Base-by-base conservation (phyloP, 2,888 invertebrate genomes). In the Scaptomyza caliginosa region DNA sequence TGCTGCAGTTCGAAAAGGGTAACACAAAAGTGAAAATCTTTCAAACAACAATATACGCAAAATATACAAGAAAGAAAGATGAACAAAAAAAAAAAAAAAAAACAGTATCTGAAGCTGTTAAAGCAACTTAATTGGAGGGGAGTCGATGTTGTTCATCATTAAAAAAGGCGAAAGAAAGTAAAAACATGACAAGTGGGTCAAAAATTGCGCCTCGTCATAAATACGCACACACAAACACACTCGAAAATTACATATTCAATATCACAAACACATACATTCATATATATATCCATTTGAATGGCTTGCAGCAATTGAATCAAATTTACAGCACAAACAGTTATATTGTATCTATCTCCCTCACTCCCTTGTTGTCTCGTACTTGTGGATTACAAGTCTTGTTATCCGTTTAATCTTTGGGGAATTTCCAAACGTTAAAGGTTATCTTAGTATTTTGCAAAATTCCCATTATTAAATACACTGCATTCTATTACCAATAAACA, bases 161-260 rank as follows among this genome's bases (percentile, higher is more conserved):
- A 32, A 32, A 34, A 34, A 68, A 79, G 79, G 59, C 86, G 46
- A 86, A 81, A 86, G 81, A 81, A 81, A 81, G 81, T 81, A 81
- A 81, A 81, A 81, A 64, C 77, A 68, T 67, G 81, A 55, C 81
- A 81, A 81, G 77, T 81, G 81, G 81, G 81, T 86, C 84, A 77
- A 71, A 79, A 79, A 79, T 66, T 70, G 74, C 64, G 49, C 57
- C 46, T 32, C 57, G 83, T 65, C 83, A 86, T 67, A 71, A 34
- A 39, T 45, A 42, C 28, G 26, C 34, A 48, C 30, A 56, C 34
- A 54, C 26, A 60, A 17, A 40, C n/a, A 45, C 2, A 48, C 42
- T 72, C 32, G 36, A 34, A 36, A 28, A 46, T 48, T 32, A 52
- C 48, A 52, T 52, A 48, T 52, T 52, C 23, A 52, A 46, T 30